Percentiles rank a stretch among this genome's conserved stretches.
Evolutionary conservation across 2,888 invertebrate genomes (phyloP).

Genomic region (Heteropelma amictum): DNA sequence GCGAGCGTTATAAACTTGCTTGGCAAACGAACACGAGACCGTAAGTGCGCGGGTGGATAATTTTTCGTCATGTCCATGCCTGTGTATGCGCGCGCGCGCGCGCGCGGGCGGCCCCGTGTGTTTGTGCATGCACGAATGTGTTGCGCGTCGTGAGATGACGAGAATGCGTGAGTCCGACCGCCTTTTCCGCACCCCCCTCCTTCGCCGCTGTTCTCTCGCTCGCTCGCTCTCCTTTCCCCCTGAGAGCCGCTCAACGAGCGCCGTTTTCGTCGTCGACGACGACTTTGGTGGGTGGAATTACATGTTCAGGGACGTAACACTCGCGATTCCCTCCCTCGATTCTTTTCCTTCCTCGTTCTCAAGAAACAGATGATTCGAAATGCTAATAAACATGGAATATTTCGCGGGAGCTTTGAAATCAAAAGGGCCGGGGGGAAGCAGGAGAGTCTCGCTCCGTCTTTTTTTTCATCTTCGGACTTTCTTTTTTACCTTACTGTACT

Average conservation of each 20-base stretch:
- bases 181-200: conserved; percentile 23
- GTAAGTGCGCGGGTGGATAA: conserved; percentile 46
- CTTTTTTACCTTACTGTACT: neutral
- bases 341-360: neutral
- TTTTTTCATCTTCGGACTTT: neutral
- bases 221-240: neutral
- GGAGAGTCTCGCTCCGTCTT: neutral
- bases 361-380: neutral
- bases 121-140: no score
- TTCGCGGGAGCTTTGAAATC: conserved; percentile 17
- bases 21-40: conserved; percentile 37
- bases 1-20: conserved; percentile 38
- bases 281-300: conserved; percentile 54
- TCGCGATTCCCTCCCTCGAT: conserved; percentile 1
- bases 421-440: neutral
- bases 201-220: conserved; percentile 8
- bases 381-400: neutral
- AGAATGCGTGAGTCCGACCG: conserved; percentile 56
- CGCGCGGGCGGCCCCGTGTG: neutral
- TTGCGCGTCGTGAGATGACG: conserved; percentile 41
- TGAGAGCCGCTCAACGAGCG: conserved; percentile 5
- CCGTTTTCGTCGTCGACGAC: conserved; percentile 39
- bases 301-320: conserved; percentile 48
- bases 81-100: neutral
- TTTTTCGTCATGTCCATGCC: conserved; percentile 11